Evolutionary conservation across 2,113 vertebrate genomes (phyloP).

Genomic region (Coptodon rendalli): DNA sequence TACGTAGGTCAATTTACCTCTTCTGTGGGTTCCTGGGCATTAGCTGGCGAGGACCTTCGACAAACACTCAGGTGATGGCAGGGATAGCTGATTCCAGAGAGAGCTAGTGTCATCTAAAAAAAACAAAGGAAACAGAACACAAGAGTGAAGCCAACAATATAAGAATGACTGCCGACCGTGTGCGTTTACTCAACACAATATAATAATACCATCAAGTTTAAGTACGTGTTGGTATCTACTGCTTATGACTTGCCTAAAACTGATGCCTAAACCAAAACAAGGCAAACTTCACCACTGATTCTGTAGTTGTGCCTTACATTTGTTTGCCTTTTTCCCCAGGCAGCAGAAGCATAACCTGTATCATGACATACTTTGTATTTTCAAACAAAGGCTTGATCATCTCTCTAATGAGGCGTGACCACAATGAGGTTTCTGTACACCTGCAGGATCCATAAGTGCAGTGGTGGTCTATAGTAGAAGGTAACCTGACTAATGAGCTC

Average conservation of each 20-base stretch:
- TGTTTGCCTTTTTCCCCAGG: not conserved
- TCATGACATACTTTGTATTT: not conserved
- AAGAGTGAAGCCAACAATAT: not conserved
- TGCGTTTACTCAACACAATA: not conserved
- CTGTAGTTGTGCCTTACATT: not conserved
- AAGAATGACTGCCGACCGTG: not conserved
- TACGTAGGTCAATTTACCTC: slow-evolving; percentile 70
- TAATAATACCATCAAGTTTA: not conserved
- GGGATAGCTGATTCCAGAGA: slow-evolving; percentile 87
- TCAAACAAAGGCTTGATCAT: not conserved
- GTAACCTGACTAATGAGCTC: slow-evolving; percentile 57
- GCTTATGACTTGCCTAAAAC: not conserved
- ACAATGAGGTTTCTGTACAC: slow-evolving; percentile 13
- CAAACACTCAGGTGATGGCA: slow-evolving; percentile 96
- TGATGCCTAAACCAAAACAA: not conserved
- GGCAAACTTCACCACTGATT: not conserved
- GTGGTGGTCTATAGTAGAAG: slow-evolving; percentile 14
- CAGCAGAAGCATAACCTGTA: not conserved
- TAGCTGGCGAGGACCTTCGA: slow-evolving; percentile 85
- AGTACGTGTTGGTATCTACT: not conserved
- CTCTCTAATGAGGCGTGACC: not conserved
- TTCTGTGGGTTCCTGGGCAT: slow-evolving; percentile 87
- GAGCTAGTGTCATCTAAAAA: slow-evolving; percentile 87
- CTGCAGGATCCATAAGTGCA: not conserved
- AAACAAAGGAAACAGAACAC: slow-evolving; percentile 4